Evolutionary conservation across 1,140 invertebrate genomes (phyloP).

Genomic region (Drosophila repleta): DNA sequence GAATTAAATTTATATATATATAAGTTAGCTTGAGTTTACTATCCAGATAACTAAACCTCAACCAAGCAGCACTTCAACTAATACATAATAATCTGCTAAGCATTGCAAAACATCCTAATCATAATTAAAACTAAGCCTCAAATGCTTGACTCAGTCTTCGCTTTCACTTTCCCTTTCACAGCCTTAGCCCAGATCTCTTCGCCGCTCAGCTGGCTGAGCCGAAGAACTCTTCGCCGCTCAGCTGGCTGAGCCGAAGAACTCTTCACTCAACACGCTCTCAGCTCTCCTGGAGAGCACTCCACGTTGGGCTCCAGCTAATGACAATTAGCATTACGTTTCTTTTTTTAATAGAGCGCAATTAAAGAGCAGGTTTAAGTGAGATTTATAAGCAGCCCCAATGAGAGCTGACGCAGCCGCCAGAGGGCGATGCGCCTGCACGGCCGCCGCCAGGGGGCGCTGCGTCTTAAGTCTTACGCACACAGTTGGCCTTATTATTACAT

Average conservation of each 20-base stretch:
- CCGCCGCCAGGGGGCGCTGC: conserved; percentile 24
- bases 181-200: neutral
- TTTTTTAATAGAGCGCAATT: conserved; percentile 65
- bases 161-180: neutral
- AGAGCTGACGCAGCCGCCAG: conserved; percentile 18
- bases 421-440: conserved; percentile 17
- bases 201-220: neutral
- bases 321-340: conserved; percentile 64
- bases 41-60: no score
- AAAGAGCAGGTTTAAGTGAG: conserved; percentile 68
- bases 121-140: no score
- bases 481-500: conserved; percentile 80
- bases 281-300: conserved; percentile 15
- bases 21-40: neutral
- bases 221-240: conserved; percentile 14
- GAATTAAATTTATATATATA: conserved; percentile 1
- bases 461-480: conserved; percentile 51
- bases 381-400: conserved; percentile 55
- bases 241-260: conserved; percentile 13
- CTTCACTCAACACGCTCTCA: conserved; percentile 22
- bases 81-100: no score
- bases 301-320: conserved; percentile 45
- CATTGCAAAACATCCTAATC: no score
- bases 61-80: no score
- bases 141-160: neutral